A percentile compares a stretch with the other conserved stretches of the same genome.
These are phyloP conservation scores for Pyrgilauda ruficollis DNA, from an alignment of 2,113 vertebrate species.

Conservation along the genomic window DNA sequence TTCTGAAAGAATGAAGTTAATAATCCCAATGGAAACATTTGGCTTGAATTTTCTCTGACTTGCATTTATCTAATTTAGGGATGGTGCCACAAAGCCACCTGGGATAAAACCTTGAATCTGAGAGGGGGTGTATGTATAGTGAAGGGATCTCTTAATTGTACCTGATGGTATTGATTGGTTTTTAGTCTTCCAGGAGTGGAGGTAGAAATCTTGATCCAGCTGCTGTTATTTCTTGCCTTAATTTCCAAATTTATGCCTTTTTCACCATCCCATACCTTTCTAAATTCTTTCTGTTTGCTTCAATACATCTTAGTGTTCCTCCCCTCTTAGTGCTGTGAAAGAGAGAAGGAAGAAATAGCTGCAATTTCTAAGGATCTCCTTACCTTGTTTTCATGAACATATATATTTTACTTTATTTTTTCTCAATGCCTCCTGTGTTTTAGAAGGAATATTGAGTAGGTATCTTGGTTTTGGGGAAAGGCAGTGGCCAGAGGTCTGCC, in stretches of 20 bases:
- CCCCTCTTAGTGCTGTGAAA: neutral
- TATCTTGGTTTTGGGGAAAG: neutral
- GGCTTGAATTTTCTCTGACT: constrained; percentile 2
- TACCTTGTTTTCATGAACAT: accelerated
- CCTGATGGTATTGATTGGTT: neutral
- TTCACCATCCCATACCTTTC: neutral
- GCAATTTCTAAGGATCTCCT: neutral
- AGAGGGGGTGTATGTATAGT: neutral
- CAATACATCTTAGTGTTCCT: neutral
- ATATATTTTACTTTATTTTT: neutral
- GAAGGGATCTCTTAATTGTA: neutral
- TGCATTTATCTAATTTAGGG: neutral
- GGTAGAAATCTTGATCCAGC: neutral
- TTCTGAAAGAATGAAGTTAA: neutral
- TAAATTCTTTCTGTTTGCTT: neutral
- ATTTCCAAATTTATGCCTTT: neutral
- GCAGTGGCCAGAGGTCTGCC: neutral
- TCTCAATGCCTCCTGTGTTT: neutral
- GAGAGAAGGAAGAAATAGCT: neutral
- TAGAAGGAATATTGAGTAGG: neutral
- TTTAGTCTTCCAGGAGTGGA: neutral
- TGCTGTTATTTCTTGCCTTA: neutral
- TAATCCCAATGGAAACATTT: neutral
- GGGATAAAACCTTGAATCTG: neutral
- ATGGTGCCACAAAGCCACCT: neutral